Evolutionary conservation across 1,140 invertebrate species (phyloP).

Genomic region (Vollenhovia emeryi): DNA sequence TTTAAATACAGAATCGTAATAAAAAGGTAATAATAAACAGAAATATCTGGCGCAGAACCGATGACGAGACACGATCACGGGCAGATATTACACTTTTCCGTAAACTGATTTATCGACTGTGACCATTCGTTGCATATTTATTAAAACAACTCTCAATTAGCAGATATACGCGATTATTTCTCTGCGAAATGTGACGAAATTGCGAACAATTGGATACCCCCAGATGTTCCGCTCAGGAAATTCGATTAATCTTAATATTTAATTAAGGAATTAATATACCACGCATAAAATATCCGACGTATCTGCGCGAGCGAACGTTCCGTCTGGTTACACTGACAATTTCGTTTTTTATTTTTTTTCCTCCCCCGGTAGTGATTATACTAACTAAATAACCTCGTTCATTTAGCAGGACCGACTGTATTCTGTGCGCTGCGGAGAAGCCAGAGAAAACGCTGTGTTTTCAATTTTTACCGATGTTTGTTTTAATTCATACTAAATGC

Average conservation of each 20-base stretch:
- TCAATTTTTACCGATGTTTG: constrained; percentile 40
- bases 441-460: not conserved
- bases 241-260: constrained; percentile 42
- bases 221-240: not conserved
- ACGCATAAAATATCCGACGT: not conserved
- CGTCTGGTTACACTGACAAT: not conserved
- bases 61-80: constrained; percentile 2
- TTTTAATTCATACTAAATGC: constrained; percentile 50
- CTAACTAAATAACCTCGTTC: not conserved
- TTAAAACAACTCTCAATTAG: constrained; percentile 45
- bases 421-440: not conserved
- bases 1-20: constrained; percentile 15
- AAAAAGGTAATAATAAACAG: constrained; percentile 47
- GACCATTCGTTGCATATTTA: constrained; percentile 24
- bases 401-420: not conserved
- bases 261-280: not conserved
- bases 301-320: not conserved
- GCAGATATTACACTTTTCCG: constrained; percentile 23
- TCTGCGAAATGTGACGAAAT: constrained; percentile 8
- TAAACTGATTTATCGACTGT: constrained; percentile 39
- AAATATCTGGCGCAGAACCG: constrained; percentile 4
- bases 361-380: not conserved
- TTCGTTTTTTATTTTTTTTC: not conserved
- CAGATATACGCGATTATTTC: constrained; percentile 1
- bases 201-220: not conserved